Base-by-base conservation (phyloP, 2,888 invertebrate genomes). In the Thereva unica region DNA sequence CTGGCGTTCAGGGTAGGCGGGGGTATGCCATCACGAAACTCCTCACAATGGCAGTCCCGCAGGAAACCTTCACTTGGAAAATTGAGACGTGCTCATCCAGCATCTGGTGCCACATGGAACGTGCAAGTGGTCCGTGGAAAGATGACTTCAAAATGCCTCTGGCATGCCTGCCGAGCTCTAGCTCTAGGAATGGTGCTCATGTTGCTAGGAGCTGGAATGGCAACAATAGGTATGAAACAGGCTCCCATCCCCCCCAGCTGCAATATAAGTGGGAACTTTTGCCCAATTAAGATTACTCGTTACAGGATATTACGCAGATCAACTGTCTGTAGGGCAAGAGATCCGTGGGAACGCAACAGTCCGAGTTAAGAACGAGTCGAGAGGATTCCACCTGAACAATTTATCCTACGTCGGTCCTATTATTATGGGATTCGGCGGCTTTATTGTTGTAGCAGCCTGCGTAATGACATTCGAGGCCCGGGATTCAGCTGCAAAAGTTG, bases 401-500 rank as follows among this genome's bases (percentile, higher is more conserved):
- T 84, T 97, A 63, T 93, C 95, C 1, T 97, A 97, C 79, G 92
- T 95, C n/a, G 97, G 97, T 0, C 97, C 97, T 2, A 93, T 97
- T 71, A 90, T 97, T 63, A 97, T 97, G 97, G 97, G 97, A 40
- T 90, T 96, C 69, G 97, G 97, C 81, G 95, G 94, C 45, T 97
- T 97, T 79, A 93, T 96, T 72, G 93, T 97, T 47, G 97, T 97
- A 34, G 95, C 97, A 40, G 95, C 97, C 0, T 97, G 97, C 77
- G 97, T 98, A 63, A 95, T 97, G 91, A 97, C 97, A n/a, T 95
- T 97, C 77, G 97, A 97, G 78, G 95, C 95, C 0, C 86, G 97
- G 3, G 97, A 97, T 81, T 93, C 93, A 69, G 93, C 97, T 0
- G 93, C 95, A 2, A 92, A 91, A 79, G 93, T 96, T 63, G 92